phyloP scores from a whole-genome alignment of 2,888 invertebrate genomes.

The Brachypalpus laphriformis region DNA sequence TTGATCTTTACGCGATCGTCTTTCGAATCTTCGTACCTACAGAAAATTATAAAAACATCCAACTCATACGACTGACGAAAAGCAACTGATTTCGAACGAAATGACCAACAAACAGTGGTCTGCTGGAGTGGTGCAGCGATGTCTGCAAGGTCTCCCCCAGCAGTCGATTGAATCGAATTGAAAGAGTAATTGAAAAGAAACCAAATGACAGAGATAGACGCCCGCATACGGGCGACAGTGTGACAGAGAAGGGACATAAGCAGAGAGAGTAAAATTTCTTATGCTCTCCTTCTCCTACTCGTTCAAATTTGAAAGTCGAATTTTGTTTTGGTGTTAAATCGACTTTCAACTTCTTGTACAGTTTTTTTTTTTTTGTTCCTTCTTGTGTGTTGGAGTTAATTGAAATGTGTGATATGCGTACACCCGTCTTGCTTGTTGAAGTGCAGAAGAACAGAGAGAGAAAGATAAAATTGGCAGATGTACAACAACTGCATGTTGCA shows the following conservation, averaged over 20 bases:
- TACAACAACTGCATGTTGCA: conserved; percentile 37
- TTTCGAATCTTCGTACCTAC: conserved; percentile 12
- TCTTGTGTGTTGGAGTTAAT: conserved; percentile 50
- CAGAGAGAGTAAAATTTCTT: conserved; percentile 30
- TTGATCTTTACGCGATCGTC: conserved; percentile 40
- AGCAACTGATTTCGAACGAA: conserved; percentile 60
- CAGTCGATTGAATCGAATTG: conserved; percentile 55
- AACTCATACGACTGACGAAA: conserved; percentile 55
- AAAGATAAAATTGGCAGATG: conserved; percentile 66
- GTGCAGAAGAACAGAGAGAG: conserved; percentile 3
- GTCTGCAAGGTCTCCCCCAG: conserved; percentile 17
- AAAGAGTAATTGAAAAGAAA: conserved; percentile 54
- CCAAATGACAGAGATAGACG: conserved; percentile 42
- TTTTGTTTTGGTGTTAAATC: conserved; percentile 33
- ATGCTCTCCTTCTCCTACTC: conserved; percentile 1
- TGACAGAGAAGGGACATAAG: conserved; percentile 33
- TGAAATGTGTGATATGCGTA: conserved; percentile 61
- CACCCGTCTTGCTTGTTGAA: conserved; percentile 1
- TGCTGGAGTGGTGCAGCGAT: conserved; percentile 11
- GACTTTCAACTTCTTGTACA: conserved; percentile 60
- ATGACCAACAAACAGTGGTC: conserved; percentile 16
- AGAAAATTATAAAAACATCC: conserved; percentile 24
- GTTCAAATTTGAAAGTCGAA: conserved; percentile 53
- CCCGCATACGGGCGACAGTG: not conserved
- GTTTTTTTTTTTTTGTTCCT: not conserved